Conservation (phyloP, 1,140 invertebrate species). For the Bradynema listronoti region DNA sequence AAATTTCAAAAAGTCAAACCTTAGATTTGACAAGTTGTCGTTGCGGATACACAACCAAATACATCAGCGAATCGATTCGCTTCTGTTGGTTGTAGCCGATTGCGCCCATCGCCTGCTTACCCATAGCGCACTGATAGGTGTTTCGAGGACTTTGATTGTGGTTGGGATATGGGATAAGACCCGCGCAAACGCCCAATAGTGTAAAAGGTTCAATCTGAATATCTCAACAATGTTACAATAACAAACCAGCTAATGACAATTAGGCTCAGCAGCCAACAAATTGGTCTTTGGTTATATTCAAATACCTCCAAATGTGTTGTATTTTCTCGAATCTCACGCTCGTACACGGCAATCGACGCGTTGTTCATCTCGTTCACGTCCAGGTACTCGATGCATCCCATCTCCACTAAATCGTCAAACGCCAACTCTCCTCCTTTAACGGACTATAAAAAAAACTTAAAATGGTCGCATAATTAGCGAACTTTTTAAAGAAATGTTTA, state of each 20-base stretch:
- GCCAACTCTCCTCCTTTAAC: conserved; percentile 73
- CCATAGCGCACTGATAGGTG: conserved; percentile 99
- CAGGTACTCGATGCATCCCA: conserved; percentile 91
- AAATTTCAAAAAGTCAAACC: conserved; percentile 16
- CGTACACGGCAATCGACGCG: conserved; percentile 80
- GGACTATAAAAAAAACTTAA: no score
- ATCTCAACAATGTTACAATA: no score
- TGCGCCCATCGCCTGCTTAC: conserved; percentile 70
- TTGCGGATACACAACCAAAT: conserved; percentile 92
- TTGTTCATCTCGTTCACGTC: conserved; percentile 99
- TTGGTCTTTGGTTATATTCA: no score
- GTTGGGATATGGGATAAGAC: conserved; percentile 93
- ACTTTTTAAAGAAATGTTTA: no score
- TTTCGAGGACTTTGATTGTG: conserved; percentile 98
- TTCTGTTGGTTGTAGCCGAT: conserved; percentile 96
- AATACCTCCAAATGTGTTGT: conserved; percentile 56
- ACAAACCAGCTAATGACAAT: no score
- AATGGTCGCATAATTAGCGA: no score
- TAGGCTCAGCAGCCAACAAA: no score
- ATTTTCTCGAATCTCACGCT: conserved; percentile 68
- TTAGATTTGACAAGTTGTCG: conserved; percentile 85
- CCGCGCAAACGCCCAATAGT: conserved; percentile 88
- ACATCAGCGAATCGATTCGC: conserved; percentile 90
- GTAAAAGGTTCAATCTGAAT: conserved; percentile 98
- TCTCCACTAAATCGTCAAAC: conserved; percentile 86